Base-by-base conservation (phyloP, 2,888 invertebrate species). In the Rambutsinella grinnellia region DNA sequence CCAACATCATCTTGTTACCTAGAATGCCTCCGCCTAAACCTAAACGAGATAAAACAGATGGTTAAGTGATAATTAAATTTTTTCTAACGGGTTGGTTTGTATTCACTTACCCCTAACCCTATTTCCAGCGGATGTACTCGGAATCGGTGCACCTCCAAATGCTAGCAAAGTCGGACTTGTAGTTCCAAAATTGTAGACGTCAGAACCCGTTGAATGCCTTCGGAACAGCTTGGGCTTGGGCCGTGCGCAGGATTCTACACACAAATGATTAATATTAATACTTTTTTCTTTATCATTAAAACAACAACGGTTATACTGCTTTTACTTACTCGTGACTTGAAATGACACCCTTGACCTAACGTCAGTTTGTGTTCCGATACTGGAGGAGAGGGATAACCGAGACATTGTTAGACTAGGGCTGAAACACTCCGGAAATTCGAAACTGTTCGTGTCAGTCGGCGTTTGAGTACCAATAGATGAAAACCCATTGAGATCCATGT, bases 351-450 rank as follows among this genome's bases (percentile, higher is more conserved):
- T 13, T n/a, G 27, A 46, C 1, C 61, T 27, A 15, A 54, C 27
- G 10, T 60, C 54, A 6, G 71, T 71, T 21, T 63, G 71, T n/a
- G 62, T 57, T 63, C 71, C 71, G 36, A 60, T 69, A 19, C 68
- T 69, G n/a, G n/a, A n/a, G 36, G 68, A 69, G 13, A 44, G 17
- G 10, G 63, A 49, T 2, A 56, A 56, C 2, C 19, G 60, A 10
- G 69, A 53, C 49, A 51, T 3, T 17, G 21, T 28, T n/a, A 62
- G 60, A 26, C 62, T 53, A 1, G 68, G 24, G 24, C 60, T 69
- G 46, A 71, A 71, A 49, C 56, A 47, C 15, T 77, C 76, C 15
- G 77, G 72, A 63, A 77, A 77, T 23, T 69, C 71, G 17, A 77
- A 77, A 56, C 21, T 44, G 10, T 53, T 23, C 6, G 47, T 58